These are phyloP conservation scores for Xylota sylvarum DNA, from an alignment of 2,888 invertebrate species.

Conservation along the genomic window DNA sequence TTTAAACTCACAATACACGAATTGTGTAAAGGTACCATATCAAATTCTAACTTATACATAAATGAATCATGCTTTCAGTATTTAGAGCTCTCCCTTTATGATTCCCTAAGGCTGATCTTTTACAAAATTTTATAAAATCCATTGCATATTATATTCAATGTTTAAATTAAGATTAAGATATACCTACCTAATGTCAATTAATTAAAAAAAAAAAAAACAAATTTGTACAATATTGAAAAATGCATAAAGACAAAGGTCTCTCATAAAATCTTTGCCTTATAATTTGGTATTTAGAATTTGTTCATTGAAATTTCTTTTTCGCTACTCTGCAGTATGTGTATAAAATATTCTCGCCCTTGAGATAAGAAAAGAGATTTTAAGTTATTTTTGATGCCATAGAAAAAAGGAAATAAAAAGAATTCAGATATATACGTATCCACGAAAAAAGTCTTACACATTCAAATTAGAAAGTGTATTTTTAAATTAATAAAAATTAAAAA, in stretches of 20 bases:
- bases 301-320: conserved; percentile 21
- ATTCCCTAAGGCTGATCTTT: too few species aligned
- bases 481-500: conserved; percentile 38
- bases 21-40: too few species aligned
- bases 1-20: too few species aligned
- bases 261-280: neutral
- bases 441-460: conserved; percentile 1
- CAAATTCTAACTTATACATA: too few species aligned
- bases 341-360: conserved; percentile 45
- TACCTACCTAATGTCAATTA: too few species aligned
- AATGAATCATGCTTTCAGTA: too few species aligned
- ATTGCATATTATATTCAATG: too few species aligned
- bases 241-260: conserved; percentile 21
- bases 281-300: conserved; percentile 2
- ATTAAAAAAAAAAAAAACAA: too few species aligned
- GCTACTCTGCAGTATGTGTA: neutral
- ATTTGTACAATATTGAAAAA: neutral
- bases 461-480: conserved; percentile 48
- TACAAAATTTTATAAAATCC: too few species aligned
- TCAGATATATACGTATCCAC: neutral
- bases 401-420: conserved; percentile 5
- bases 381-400: conserved; percentile 43
- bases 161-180: too few species aligned
- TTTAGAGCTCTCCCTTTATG: too few species aligned
- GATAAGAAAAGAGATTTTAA: conserved; percentile 42